These are phyloP conservation scores for Trichopoda pennipes DNA, from an alignment of 2,888 invertebrate genomes.

Conservation along the genomic window DNA sequence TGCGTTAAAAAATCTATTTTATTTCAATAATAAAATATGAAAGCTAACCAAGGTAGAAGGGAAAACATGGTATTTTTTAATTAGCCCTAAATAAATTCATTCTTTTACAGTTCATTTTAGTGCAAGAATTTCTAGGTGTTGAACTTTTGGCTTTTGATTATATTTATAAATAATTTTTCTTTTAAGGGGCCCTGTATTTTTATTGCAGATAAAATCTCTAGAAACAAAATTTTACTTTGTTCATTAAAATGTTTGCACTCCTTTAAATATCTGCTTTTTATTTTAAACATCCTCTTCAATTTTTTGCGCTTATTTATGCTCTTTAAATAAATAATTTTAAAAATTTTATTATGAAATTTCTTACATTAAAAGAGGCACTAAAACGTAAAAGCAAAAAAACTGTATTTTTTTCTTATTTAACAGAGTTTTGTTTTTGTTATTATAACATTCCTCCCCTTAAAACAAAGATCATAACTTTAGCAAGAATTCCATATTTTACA, in stretches of 20 bases:
- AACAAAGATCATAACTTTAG: conserved; percentile 23
- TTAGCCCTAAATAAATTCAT: no score
- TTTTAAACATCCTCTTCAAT: conserved; percentile 13
- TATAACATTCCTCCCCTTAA: not conserved
- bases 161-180: no score
- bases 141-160: no score
- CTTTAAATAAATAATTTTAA: not conserved
- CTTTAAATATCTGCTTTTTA: conserved; percentile 1
- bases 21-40: no score
- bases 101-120: no score
- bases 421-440: not conserved
- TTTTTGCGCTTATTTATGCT: not conserved
- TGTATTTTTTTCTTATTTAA: not conserved
- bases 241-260: not conserved
- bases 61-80: no score
- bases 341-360: not conserved
- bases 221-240: not conserved
- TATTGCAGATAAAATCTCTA: no score
- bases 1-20: no score
- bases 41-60: no score
- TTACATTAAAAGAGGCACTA: not conserved
- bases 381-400: not conserved
- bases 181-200: no score
- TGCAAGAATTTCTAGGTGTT: no score
- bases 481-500: not conserved